Percentiles rank a stretch among this genome's conserved stretches.
phyloP scores from a whole-genome alignment of 2,797 vertebrate species.

The Lemur catta region DNA sequence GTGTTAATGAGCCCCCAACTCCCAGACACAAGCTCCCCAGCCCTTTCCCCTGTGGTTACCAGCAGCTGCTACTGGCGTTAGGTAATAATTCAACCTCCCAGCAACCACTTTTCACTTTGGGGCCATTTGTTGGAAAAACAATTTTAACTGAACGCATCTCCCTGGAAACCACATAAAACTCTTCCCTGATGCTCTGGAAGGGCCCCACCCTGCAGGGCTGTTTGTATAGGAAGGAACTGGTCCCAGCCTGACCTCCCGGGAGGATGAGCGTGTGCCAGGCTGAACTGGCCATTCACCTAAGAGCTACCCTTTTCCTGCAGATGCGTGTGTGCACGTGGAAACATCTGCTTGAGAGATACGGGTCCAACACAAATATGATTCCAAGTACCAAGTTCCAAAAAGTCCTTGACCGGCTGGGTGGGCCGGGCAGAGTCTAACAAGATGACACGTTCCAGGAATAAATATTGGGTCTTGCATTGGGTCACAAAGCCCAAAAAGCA shows the following conservation, averaged over 20 bases:
- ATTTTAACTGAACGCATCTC: neutral
- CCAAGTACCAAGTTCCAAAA: neutral
- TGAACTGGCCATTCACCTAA: neutral
- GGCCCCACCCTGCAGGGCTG: constrained; percentile 42
- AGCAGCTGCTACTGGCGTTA: constrained; percentile 65
- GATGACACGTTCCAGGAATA: neutral
- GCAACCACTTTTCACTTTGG: constrained; percentile 10
- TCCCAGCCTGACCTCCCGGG: neutral
- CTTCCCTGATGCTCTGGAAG: constrained; percentile 43
- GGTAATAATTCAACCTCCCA: constrained; percentile 55
- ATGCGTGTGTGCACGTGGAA: neutral
- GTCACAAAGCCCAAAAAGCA: neutral
- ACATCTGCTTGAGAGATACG: neutral
- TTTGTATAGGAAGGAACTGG: neutral
- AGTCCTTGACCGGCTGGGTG: neutral
- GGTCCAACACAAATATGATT: neutral
- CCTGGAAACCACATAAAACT: constrained; percentile 28
- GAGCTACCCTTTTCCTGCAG: neutral
- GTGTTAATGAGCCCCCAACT: constrained; percentile 75
- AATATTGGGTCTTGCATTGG: neutral
- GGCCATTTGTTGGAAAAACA: constrained; percentile 43
- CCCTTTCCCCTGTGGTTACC: constrained; percentile 30
- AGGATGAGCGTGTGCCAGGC: accelerated
- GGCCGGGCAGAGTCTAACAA: neutral
- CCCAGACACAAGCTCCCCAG: constrained; percentile 44